Conservation (phyloP, 2,113 vertebrate genomes). For the Geococcyx californianus region DNA sequence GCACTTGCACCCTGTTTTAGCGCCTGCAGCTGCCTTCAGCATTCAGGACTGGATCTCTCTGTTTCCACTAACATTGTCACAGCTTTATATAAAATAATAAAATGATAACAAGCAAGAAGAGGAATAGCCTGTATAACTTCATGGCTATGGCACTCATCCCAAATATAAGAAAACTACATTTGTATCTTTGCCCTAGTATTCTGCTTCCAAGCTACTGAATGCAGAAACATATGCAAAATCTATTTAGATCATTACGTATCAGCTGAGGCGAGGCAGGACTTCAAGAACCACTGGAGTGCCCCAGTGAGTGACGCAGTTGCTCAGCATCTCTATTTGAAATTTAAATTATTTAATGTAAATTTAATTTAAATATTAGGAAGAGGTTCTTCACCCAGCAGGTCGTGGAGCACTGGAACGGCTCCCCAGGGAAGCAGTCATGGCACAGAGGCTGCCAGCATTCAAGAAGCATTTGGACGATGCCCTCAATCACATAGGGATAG, state of each 20-base stretch:
- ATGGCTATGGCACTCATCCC: background rate
- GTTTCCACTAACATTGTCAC: background rate
- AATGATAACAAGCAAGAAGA: background rate
- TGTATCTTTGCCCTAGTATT: background rate
- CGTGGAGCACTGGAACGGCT: too few relatives aligned
- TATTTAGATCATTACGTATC: background rate
- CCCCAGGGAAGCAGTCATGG: too few relatives aligned
- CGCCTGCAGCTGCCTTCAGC: background rate
- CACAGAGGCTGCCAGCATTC: too few relatives aligned
- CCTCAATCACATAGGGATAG: too few relatives aligned
- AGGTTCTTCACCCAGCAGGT: too few relatives aligned
- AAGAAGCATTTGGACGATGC: too few relatives aligned
- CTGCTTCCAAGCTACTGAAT: background rate
- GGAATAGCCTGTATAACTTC: background rate
- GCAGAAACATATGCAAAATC: background rate
- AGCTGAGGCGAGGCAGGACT: background rate
- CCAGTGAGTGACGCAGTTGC: background rate
- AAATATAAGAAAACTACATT: background rate
- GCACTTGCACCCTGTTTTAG: accelerated
- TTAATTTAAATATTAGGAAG: too few relatives aligned
- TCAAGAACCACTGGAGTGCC: background rate
- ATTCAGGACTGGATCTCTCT: background rate
- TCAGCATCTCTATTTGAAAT: background rate
- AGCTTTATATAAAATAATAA: background rate
- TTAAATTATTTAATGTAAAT: too few relatives aligned